phyloP scores from a whole-genome alignment of 2,113 vertebrate species.

The Leuciscus idus region DNA sequence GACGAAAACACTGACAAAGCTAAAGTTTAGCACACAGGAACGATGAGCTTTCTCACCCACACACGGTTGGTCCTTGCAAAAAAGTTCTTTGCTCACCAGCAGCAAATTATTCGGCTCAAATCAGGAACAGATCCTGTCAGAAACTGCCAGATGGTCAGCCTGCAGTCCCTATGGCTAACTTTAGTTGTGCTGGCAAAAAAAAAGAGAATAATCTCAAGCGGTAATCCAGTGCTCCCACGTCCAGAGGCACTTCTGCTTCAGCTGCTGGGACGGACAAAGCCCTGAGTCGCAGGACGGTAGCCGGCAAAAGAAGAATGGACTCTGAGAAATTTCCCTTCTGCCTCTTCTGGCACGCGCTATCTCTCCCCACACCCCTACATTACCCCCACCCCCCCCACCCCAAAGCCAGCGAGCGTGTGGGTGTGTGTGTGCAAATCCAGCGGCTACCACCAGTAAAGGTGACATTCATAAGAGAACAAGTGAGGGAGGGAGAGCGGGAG shows the following conservation, averaged over 20 bases:
- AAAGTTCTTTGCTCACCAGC: constrained; percentile 44
- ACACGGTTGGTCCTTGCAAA: not conserved
- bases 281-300: constrained; percentile 63
- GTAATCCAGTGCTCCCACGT: constrained; percentile 73
- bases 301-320: constrained; percentile 61
- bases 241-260: constrained; percentile 70
- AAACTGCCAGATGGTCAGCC: constrained; percentile 35
- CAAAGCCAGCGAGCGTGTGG: constrained; percentile 68
- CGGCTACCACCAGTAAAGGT: constrained; percentile 81
- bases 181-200: constrained; percentile 38
- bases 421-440: constrained; percentile 67
- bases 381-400: constrained; percentile 60
- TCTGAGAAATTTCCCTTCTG: constrained; percentile 73
- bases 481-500: constrained; percentile 49
- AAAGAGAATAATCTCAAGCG: constrained; percentile 60
- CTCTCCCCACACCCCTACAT: constrained; percentile 53
- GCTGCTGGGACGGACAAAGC: constrained; percentile 58
- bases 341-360: constrained; percentile 74
- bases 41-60: constrained; percentile 15
- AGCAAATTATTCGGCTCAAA: constrained; percentile 13
- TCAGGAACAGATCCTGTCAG: constrained; percentile 39
- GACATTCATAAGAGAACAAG: constrained; percentile 77
- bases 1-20: constrained; percentile 52
- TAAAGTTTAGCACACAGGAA: constrained; percentile 61
- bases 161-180: constrained; percentile 35